These are phyloP conservation scores for Lutraria rhynchaena DNA, from an alignment of 1,140 invertebrate species.

Conservation along the genomic window DNA sequence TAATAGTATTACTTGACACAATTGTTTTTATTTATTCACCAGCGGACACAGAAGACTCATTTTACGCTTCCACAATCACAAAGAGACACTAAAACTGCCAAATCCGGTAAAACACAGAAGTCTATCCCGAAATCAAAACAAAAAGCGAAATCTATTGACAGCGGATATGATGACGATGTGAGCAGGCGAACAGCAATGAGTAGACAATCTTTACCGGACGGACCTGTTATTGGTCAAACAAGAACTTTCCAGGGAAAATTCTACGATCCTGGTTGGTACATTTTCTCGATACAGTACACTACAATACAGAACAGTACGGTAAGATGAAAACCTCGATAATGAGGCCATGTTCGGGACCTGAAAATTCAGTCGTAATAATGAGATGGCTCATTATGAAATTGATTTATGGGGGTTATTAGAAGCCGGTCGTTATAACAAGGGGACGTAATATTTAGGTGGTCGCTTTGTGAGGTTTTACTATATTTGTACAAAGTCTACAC, in stretches of 20 bases:
- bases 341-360: too few relatives aligned
- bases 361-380: too few relatives aligned
- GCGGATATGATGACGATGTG: slow-evolving; percentile 29
- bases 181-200: slow-evolving; percentile 26
- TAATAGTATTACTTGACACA: too few relatives aligned
- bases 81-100: slow-evolving; percentile 7
- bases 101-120: slow-evolving; percentile 20
- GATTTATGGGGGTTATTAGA: too few relatives aligned
- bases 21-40: not conserved
- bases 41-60: slow-evolving; percentile 28
- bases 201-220: slow-evolving; percentile 45
- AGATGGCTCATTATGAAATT: too few relatives aligned
- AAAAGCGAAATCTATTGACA: slow-evolving; percentile 29
- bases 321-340: too few relatives aligned
- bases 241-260: slow-evolving; percentile 49
- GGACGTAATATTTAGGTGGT: too few relatives aligned
- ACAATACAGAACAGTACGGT: not conserved
- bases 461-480: too few relatives aligned
- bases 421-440: too few relatives aligned
- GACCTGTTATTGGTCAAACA: slow-evolving; percentile 20
- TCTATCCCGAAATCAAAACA: slow-evolving; percentile 10
- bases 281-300: not conserved
- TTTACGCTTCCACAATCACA: slow-evolving; percentile 37
- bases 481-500: too few relatives aligned
- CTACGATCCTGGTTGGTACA: slow-evolving; percentile 42